Evolutionary conservation across 2,888 invertebrate species (phyloP).

Genomic region (Linnaemya tessellans): DNA sequence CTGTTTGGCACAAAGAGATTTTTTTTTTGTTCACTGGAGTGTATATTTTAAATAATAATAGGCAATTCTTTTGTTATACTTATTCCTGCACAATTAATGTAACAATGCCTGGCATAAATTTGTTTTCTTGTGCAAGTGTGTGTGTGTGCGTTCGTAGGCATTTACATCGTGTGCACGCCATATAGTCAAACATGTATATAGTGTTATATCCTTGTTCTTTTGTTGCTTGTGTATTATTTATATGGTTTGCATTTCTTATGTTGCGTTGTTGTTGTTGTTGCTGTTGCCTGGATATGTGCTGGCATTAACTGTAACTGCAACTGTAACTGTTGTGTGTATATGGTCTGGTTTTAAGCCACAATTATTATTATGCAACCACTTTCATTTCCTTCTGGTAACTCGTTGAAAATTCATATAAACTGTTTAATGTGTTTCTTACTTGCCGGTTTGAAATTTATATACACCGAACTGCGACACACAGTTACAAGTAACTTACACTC

Average conservation of each 20-base stretch:
- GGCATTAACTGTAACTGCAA: constrained; percentile 60
- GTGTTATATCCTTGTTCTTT: constrained; percentile 61
- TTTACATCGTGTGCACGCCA: no score
- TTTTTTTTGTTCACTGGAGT: neutral
- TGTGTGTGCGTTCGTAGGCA: neutral
- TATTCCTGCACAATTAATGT: constrained; percentile 49
- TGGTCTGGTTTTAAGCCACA: constrained; percentile 66
- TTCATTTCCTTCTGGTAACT: constrained; percentile 67
- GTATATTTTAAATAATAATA: constrained; percentile 28
- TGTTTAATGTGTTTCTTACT: constrained; percentile 62
- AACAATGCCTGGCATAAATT: constrained; percentile 60
- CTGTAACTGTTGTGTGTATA: constrained; percentile 42
- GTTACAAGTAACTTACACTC: neutral
- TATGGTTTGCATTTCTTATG: constrained; percentile 47
- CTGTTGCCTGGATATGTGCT: constrained; percentile 61
- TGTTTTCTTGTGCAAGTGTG: constrained; percentile 18
- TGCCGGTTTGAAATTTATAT: constrained; percentile 33
- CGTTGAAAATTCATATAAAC: constrained; percentile 57
- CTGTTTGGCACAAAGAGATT: neutral
- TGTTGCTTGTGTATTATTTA: constrained; percentile 54
- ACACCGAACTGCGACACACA: neutral
- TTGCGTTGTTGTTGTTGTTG: constrained; percentile 19
- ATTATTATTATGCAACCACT: constrained; percentile 72
- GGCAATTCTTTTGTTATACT: constrained; percentile 50
- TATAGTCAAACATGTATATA: constrained; percentile 31